Evolutionary conservation across 2,797 vertebrate genomes (phyloP), one percentile per base, ranked within the genome.

Genomic region (Chaunax sp.): DNA sequence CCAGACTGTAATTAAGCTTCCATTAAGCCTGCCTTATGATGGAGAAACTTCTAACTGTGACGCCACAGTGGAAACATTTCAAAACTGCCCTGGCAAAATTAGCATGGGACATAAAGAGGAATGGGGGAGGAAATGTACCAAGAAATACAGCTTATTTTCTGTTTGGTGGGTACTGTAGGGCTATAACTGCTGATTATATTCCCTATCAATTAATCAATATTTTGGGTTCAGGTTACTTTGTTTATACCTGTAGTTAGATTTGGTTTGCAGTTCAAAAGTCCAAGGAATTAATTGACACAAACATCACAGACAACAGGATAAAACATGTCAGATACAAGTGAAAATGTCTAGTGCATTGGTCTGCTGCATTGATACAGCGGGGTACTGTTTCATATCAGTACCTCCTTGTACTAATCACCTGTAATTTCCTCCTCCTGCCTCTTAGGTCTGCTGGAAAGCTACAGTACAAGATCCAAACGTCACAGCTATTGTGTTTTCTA

Each of bases 1-100:
- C 83, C 89, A 89, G 86, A 87, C 88, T 78, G 81, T 90, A 91
- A 93, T 93, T 91, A 93, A 92, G 90, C 89, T 90, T 90, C 89
- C 80, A 90, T 92, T 93, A 92, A 89, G 87, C 87, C 87, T 80
- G 82, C 86, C 89, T 90, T 92, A 90, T 91, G 86, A 90, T 89
- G 88, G 83, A 86, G 88, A 89, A 88, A 88, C 75, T 71, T 89
- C 84, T 93, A 69, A 89, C 89, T 89, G 88, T 90, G 90, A 90
- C 86, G 88, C 87, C 82, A 85, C 73, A 91, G 85, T 92, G 92
- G 92, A 94, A 93, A 92, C 82, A 91, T 92, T 90, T 86, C 64
- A 77, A 84, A 85, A 88, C 72, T 74, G 76, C 79, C 80, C 54
- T 66, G 71, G 78, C 72, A 78, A 85, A 86, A 80, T 81, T 64